Base-by-base conservation (phyloP, 2,888 invertebrate species). In the Aleiodes leptofemur region DNA sequence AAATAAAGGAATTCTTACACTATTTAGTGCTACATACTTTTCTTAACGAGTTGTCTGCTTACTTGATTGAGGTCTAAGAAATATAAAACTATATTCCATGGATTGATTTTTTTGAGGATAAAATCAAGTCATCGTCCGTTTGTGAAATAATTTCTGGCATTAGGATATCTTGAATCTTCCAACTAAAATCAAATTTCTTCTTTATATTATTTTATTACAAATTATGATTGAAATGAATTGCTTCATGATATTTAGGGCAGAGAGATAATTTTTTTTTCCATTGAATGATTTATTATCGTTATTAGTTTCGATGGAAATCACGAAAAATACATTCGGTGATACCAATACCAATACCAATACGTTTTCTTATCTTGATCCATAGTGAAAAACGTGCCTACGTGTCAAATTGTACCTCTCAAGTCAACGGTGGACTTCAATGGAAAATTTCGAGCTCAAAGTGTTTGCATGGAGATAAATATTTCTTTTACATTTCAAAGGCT, bases 381-480 rank as follows among this genome's bases (percentile, higher is more conserved):
- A 61, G 61, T 43, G 43, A 61, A 61, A 61, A 61, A 61, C 61
- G 61, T 61, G 61, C 61, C 61, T 34, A 34, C 38, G 61, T 61
- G 61, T 16, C 38, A 34, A 61, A 38, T 13, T 38, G 55, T 43
- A 43, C 43, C 9, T 9, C 43, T 55, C 6, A 55, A 16, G 55
- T 16, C 1, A 38, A 61, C 38, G 31, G 38, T 38, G 61, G 61
- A 38, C 38, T 61, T 31, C 11, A 7, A 7, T 38, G 61, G 38
- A 16, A 61, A n/a, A 61, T 61, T 61, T 61, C 7, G 61, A 61
- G 61, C 38, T 61, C 61, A 14, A 61, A 61, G 38, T 61, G 61
- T 61, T 61, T 61, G 61, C 38, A 61, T 61, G 38, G 61, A 61
- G 61, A 61, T 61, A 61, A 61, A 61, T 61, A 61, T 61, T 61